These are phyloP conservation scores for Sebastes reedi DNA, from an alignment of 2,797 vertebrate species.

Conservation along the genomic window DNA sequence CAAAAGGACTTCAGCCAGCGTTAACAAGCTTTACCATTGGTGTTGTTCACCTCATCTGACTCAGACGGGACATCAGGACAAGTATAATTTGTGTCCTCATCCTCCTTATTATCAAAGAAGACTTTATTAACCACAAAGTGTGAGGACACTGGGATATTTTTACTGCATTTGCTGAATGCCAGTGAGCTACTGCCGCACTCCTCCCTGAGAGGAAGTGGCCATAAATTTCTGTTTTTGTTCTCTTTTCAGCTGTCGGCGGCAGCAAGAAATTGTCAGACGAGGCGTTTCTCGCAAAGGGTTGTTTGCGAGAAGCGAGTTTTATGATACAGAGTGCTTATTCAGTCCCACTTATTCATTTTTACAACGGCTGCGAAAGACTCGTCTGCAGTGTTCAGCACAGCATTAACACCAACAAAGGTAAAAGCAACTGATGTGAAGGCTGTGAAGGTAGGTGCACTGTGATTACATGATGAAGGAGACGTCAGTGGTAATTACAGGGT, in stretches of 20 bases:
- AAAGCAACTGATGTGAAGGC: conserved; percentile 8
- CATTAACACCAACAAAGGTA: conserved; percentile 16
- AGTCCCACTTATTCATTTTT: conserved; percentile 43
- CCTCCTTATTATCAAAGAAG: conserved; percentile 8
- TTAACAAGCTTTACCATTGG: conserved; percentile 10
- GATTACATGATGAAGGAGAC: conserved; percentile 30
- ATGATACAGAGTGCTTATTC: conserved; percentile 53
- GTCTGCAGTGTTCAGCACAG: conserved; percentile 26
- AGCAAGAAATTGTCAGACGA: conserved; percentile 34
- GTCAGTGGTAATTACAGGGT: conserved; percentile 32
- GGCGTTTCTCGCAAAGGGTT: conserved; percentile 35
- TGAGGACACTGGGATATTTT: conserved; percentile 1
- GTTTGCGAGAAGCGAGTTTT: conserved; percentile 39
- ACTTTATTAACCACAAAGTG: conserved; percentile 1
- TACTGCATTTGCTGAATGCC: conserved; percentile 34
- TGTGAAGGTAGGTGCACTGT: conserved; percentile 6
- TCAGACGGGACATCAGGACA: conserved; percentile 8
- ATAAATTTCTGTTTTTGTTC: conserved; percentile 54
- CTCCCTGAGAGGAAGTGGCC: conserved; percentile 12
- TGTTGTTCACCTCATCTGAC: conserved; percentile 31
- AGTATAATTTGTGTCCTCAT: background rate
- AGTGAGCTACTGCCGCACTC: conserved; percentile 25
- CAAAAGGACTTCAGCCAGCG: conserved; percentile 12
- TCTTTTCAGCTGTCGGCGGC: conserved; percentile 36
- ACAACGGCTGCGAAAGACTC: conserved; percentile 8